phyloP scores from a whole-genome alignment of 2,797 vertebrate species.

The Nyctalus aviator region DNA sequence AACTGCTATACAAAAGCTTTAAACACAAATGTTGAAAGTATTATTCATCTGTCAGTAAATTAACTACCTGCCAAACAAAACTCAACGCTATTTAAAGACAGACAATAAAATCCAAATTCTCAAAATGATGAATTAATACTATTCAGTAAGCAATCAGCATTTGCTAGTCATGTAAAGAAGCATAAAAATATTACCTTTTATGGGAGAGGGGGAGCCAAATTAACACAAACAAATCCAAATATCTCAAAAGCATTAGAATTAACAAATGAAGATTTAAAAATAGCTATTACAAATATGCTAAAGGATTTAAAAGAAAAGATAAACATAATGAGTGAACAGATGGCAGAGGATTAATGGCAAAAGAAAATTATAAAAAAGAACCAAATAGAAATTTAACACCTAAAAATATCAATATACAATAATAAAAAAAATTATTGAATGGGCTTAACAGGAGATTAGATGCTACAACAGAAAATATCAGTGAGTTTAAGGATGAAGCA shows the following conservation, averaged over 20 bases:
- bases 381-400: constrained; percentile 3
- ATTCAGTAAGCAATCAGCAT: background rate
- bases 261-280: background rate
- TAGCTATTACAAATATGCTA: background rate
- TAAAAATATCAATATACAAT: background rate
- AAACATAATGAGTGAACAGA: constrained; percentile 14
- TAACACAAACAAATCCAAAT: background rate
- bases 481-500: background rate
- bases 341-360: background rate
- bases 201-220: background rate
- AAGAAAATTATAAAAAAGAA: background rate
- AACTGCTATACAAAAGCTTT: background rate
- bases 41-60: background rate
- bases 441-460: background rate
- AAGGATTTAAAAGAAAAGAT: constrained; percentile 2
- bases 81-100: background rate
- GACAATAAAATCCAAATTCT: background rate
- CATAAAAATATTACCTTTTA: background rate
- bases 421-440: background rate
- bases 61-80: background rate
- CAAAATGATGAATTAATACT: background rate
- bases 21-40: background rate
- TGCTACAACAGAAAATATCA: background rate
- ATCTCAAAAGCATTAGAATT: background rate
- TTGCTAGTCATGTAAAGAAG: background rate